Base-by-base conservation (phyloP, 2,113 vertebrate genomes). In the Triplophysa siluroides region DNA sequence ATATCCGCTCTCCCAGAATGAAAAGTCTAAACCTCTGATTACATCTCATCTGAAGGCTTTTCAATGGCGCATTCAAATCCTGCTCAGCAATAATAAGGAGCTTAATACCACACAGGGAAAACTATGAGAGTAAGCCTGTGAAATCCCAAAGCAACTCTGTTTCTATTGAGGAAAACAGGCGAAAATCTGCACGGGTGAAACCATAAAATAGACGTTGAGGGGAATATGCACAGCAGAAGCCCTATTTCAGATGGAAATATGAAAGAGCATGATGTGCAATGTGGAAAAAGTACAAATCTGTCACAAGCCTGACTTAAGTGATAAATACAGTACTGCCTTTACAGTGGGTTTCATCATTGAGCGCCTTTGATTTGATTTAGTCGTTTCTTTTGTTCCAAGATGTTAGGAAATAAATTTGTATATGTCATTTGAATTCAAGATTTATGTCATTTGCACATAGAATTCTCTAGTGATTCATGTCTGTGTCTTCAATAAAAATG, bases 1-100 rank as follows among this genome's bases (percentile, higher is more conserved):
- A 77, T 66, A 77, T 77, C 75, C 47, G 24, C 61, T 77, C 26
- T 77, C 26, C 61, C 75, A 52, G 26, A 65, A 26, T 66, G 26
- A 65, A 65, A 75, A 1, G 61, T 54, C 62, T 50, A 65, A 76
- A 10, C 60, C 62, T 65, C 47, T 65, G 62, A 65, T 77, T 54
- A 33, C 13, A 65, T 77, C 75, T 76, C 60, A 75, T 8, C 23
- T 65, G 18, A 50, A 63, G 45, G 18, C 23, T 54, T 77, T 77
- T 64, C 43, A 47, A 8, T 50, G 60, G 23, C 64, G 63, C 43
- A 76, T 76, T 76, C 43, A 76, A 63, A 63, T 29, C 64, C 60
- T 65, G 74, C 47, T 65, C 45, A 33, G 19, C 43, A 77, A 77
- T 45, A 77, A 65, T 76, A 60, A 23, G 56, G 23, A 26, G 45